Evolutionary conservation across 2,888 invertebrate species (phyloP).

Genomic region (Sinodicranocentrus sp.): DNA sequence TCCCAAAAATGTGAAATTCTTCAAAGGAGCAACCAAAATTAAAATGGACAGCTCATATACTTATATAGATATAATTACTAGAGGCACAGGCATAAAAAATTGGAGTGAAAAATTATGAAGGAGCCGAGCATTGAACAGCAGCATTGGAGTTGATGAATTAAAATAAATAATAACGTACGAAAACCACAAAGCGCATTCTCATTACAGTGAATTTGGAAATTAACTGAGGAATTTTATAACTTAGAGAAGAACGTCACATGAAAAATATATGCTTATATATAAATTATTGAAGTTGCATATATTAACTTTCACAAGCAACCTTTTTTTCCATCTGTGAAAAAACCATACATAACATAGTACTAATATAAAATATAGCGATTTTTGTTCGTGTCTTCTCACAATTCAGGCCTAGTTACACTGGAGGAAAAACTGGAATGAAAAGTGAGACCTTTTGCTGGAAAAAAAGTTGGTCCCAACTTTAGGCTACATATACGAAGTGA

Average conservation of each 20-base stretch:
- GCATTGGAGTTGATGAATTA: slow-evolving; percentile 37
- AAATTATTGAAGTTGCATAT: not conserved
- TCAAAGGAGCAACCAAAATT: slow-evolving; percentile 24
- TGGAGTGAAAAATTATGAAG: not conserved
- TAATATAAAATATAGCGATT: slow-evolving; percentile 21
- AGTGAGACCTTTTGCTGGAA: slow-evolving; percentile 27
- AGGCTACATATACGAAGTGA: too few relatives aligned
- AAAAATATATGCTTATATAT: too few relatives aligned
- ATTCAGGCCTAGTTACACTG: slow-evolving; percentile 57
- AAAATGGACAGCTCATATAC: too few relatives aligned
- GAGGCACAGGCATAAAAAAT: not conserved
- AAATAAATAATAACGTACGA: not conserved
- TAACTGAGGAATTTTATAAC: too few relatives aligned
- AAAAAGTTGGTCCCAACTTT: slow-evolving; percentile 32
- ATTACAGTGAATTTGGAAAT: slow-evolving; percentile 23
- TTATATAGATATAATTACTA: too few relatives aligned
- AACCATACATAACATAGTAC: not conserved
- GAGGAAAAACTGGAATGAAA: not conserved
- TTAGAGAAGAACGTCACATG: slow-evolving; percentile 51
- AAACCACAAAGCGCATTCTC: slow-evolving; percentile 70
- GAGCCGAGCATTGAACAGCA: slow-evolving; percentile 47
- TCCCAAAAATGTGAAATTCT: slow-evolving; percentile 30
- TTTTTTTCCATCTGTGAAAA: slow-evolving; percentile 22
- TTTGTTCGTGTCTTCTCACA: slow-evolving; percentile 76
- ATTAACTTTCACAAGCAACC: slow-evolving; percentile 39